Base-by-base conservation (phyloP, 2,797 vertebrate species). In the Peromyscus eremicus region DNA sequence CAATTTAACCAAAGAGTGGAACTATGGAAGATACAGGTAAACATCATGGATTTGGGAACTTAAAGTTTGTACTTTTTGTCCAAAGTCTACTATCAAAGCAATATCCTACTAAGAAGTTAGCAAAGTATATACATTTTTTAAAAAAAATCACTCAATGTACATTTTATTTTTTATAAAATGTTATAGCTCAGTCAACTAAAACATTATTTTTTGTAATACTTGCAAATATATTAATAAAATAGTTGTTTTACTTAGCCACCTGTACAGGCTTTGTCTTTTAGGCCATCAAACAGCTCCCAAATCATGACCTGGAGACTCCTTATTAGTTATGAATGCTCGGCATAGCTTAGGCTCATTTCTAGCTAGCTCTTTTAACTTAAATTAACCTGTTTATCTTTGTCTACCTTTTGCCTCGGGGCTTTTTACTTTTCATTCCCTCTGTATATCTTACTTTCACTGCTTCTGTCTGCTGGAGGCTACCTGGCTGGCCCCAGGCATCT, bases 111-210 rank as follows among this genome's bases (percentile, higher is more conserved):
- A 43, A 95, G 19, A 95, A 57, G 21, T 70, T 25, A 29, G 27
- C 10, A 57, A 85, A 85, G 55, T 73, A 10, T 32, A 4, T 9
- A 23, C 17, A 19, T 62, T 49, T 40, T 81, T 62, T 55, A 19
- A 73, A 73, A 49, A 34, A 75, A 95, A 89, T 68, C 11, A 21
- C 25, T 79, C 8, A 71, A 52, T 40, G 0, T n/a, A 40, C 17
- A 46, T 55, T 34, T 64, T 34, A n/a, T 88, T 80, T 29, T 81
- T 85, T 76, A 55, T 5, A 93, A 88, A 95, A 93, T 8, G 76
- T 29, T 49, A 55, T 75, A 29, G 8, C 9, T 46, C 25, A 75
- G 25, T 68, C 27, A 91, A 64, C 2, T 49, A 73, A 73, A 13
- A 80, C 40, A 85, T 71, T 77, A 84, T 76, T 91, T 84, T 84